Base-by-base conservation (phyloP, 2,888 invertebrate species). In the Tetragonula carbonaria region DNA sequence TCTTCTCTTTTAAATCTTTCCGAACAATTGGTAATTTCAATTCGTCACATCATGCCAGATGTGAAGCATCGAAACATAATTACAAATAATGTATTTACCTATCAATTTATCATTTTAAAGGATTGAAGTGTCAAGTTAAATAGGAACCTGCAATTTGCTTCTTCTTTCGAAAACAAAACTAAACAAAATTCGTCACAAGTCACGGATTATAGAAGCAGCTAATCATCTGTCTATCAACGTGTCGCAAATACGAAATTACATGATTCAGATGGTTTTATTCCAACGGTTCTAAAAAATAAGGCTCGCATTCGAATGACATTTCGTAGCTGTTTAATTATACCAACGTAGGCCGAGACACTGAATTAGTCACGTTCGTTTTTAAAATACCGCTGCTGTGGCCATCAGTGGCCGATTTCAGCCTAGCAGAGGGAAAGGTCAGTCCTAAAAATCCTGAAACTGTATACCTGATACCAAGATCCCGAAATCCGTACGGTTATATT, bases 371-470 rank as follows among this genome's bases (percentile, higher is more conserved):
- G 55, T 51, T 33, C 51, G 2, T 38, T 55, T 68, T 79, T 51
- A 74, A 51, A 79, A 62, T 62, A 62, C 55, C 55, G 33, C 23
- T 18, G 45, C 11, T 57, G 18, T 8, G 55, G 5, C 33, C 23
- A 16, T 33, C 5, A 50, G 45, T 18, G 11, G 50, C 28, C 55
- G 38, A 59, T 55, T 33, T 62, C 33, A 62, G 23, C 23, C 57
- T 23, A 23, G n/a, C 51, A 11, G 59, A 80, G 71, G 65, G 85
- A 89, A 82, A 88, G 88, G 86, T 80, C 85, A 88, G 83, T 74
- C 55, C 78, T 65, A 50, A 80, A 71, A 73, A 50, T 45, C 51
- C n/a, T 70, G 66, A 86, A 70, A 80, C 74, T 71, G 6, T 63
- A 55, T 85, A 83, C 82, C 85, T 78, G 74, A 74, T 73, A n/a